Evolutionary conservation across 2,888 invertebrate genomes (phyloP).

Genomic region (Augiades crinisus): DNA sequence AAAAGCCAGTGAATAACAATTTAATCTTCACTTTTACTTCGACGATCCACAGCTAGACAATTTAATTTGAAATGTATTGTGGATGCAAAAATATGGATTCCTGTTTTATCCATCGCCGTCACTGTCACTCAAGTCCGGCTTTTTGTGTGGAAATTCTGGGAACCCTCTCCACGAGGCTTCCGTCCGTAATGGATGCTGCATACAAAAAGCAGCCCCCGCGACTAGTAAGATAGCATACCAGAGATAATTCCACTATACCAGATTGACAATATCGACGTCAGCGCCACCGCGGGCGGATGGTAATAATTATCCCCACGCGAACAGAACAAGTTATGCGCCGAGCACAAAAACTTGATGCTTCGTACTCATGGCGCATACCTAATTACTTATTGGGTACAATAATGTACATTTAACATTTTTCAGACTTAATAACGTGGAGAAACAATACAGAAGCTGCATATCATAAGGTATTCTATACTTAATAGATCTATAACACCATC

Average conservation of each 20-base stretch:
- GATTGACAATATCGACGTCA: constrained; percentile 30
- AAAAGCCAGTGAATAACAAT: no score
- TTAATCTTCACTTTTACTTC: no score
- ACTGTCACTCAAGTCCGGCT: constrained; percentile 1
- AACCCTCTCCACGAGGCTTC: constrained; percentile 45
- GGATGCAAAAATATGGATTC: no score
- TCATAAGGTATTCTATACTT: background rate
- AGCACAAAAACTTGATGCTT: constrained; percentile 21
- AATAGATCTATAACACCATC: no score
- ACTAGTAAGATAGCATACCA: constrained; percentile 44
- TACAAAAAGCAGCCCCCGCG: constrained; percentile 47
- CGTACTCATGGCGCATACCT: constrained; percentile 14
- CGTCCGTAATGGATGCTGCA: constrained; percentile 38
- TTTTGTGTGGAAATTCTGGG: constrained; percentile 6
- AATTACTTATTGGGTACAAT: constrained; percentile 24
- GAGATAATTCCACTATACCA: constrained; percentile 33
- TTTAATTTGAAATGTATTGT: no score
- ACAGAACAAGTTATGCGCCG: constrained; percentile 19
- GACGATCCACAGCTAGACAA: no score
- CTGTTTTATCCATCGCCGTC: background rate
- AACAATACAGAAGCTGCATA: background rate
- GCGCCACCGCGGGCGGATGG: constrained; percentile 37
- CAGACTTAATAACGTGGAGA: background rate
- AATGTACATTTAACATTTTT: constrained; percentile 8
- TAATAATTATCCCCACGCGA: constrained; percentile 38